phyloP scores from a whole-genome alignment of 1,140 invertebrate genomes.

The Batillaria attramentaria region DNA sequence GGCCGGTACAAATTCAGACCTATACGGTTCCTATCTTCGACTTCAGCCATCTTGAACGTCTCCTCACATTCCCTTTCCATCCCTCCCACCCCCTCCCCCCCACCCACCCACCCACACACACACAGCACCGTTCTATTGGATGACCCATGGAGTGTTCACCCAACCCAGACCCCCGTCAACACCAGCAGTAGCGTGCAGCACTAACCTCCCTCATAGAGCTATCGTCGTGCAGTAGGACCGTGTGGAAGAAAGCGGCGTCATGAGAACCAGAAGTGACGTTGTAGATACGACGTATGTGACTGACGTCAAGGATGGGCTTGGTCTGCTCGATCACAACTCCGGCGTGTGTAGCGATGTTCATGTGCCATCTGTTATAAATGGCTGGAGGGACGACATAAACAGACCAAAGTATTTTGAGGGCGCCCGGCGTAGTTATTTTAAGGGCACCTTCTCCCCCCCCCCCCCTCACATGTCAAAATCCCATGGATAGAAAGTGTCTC shows the following conservation, averaged over 20 bases:
- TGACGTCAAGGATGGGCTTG: no score
- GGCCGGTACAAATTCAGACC: background rate
- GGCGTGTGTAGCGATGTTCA: background rate
- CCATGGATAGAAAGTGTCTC: background rate
- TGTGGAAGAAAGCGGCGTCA: background rate
- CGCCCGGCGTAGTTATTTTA: no score
- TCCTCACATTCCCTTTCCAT: background rate
- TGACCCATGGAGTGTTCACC: no score
- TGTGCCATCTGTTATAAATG: slow-evolving; percentile 2
- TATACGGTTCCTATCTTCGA: no score
- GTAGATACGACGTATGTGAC: background rate
- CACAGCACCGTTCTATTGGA: background rate
- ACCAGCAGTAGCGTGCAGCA: background rate
- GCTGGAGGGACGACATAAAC: background rate
- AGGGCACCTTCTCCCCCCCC: background rate
- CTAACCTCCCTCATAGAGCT: background rate
- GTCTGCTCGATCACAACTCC: slow-evolving; percentile 2
- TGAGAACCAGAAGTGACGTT: background rate
- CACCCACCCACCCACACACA: background rate
- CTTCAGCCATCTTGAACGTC: no score
- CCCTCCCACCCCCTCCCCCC: background rate
- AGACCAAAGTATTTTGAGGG: no score
- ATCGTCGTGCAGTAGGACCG: background rate
- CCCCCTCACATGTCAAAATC: background rate
- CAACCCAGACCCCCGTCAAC: background rate